These are phyloP conservation scores for Halictus ligatus DNA, from an alignment of 2,888 invertebrate species.

Conservation along the genomic window DNA sequence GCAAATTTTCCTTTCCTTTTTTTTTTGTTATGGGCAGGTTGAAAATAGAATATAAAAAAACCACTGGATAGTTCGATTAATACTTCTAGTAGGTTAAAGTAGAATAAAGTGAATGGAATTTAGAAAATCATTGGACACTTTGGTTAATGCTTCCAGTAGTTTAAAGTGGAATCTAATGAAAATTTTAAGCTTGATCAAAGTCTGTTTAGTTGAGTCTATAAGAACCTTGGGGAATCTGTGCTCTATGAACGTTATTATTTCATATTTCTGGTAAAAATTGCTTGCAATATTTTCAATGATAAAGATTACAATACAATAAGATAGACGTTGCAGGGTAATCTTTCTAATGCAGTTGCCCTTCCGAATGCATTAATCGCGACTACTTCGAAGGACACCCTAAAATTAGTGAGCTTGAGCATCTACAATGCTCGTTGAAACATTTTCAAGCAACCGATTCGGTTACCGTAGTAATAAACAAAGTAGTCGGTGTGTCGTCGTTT, in stretches of 20 bases:
- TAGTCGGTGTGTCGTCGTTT: background rate
- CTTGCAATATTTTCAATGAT: background rate
- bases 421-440: background rate
- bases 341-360: background rate
- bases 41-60: background rate
- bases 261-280: background rate
- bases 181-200: background rate
- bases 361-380: background rate
- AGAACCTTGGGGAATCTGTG: background rate
- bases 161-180: background rate
- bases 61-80: background rate
- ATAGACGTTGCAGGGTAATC: background rate
- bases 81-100: background rate
- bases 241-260: background rate
- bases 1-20: background rate
- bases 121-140: background rate
- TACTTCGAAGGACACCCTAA: background rate
- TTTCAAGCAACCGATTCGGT: background rate
- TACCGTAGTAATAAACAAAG: background rate
- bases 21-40: background rate
- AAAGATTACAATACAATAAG: background rate
- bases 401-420: background rate
- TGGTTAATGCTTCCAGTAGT: background rate
- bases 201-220: background rate
- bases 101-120: background rate